A percentile compares a stretch with the other conserved stretches of the same genome.
Evolutionary conservation across 2,797 vertebrate genomes (phyloP).

Genomic region (Neostethus bicornis): DNA sequence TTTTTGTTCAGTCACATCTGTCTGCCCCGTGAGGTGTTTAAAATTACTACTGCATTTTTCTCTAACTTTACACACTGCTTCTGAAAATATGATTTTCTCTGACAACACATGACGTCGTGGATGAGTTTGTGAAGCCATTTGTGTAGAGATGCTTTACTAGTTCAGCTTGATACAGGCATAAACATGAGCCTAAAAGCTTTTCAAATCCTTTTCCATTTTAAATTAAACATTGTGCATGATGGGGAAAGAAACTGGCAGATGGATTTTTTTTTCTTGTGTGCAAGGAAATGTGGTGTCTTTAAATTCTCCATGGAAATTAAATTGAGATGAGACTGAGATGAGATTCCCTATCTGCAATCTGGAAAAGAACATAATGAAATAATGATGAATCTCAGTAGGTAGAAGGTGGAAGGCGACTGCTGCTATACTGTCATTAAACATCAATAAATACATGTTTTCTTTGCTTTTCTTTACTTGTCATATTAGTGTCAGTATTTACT

Average conservation of each 20-base stretch:
- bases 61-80: slow-evolving; percentile 26
- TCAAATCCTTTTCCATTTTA: slow-evolving; percentile 56
- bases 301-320: slow-evolving; percentile 49
- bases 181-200: slow-evolving; percentile 64
- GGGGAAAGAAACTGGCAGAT: slow-evolving; percentile 9
- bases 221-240: slow-evolving; percentile 61
- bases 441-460: not conserved
- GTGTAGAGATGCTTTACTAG: slow-evolving; percentile 53
- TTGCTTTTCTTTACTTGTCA: slow-evolving; percentile 9
- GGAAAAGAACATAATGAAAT: slow-evolving; percentile 17
- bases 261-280: slow-evolving; percentile 24
- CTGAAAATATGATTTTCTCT: slow-evolving; percentile 44
- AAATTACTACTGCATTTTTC: not conserved
- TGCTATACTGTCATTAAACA: not conserved
- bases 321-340: slow-evolving; percentile 41
- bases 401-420: not conserved
- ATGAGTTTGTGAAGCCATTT: slow-evolving; percentile 57
- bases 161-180: slow-evolving; percentile 52
- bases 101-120: slow-evolving; percentile 44
- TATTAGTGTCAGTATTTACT: not conserved
- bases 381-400: slow-evolving; percentile 7
- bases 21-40: not conserved
- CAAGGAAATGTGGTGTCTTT: slow-evolving; percentile 29
- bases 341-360: slow-evolving; percentile 21
- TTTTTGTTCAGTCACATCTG: slow-evolving; percentile 17